Conservation (phyloP, 2,888 invertebrate genomes). For the Netelia melanura region DNA sequence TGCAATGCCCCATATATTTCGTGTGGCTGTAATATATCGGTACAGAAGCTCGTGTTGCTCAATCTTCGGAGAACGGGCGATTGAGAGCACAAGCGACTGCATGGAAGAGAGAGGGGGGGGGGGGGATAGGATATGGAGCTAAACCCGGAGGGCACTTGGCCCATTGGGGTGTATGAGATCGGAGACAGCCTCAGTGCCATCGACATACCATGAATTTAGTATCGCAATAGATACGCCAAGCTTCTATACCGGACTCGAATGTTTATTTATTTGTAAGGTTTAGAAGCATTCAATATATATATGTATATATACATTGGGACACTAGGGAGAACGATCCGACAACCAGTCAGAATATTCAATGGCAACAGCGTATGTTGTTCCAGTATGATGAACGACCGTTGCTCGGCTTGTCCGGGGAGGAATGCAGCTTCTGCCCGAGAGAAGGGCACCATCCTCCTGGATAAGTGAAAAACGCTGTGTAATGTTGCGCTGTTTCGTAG, state of each 20-base stretch:
- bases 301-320: conserved; percentile 4
- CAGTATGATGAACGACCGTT: neutral
- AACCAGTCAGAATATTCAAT: conserved; percentile 43
- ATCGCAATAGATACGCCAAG: conserved; percentile 55
- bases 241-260: conserved; percentile 32
- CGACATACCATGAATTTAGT: conserved; percentile 67
- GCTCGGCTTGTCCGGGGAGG: no score
- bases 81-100: neutral
- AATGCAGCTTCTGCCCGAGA: neutral
- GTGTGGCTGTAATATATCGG: no score
- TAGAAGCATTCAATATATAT: conserved; percentile 25
- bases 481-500: no score
- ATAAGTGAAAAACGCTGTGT: no score
- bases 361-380: conserved; percentile 9
- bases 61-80: no score
- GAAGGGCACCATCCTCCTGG: neutral
- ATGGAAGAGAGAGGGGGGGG: conserved; percentile 24
- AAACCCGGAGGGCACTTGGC: conserved; percentile 36
- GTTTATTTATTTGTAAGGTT: conserved; percentile 55
- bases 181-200: conserved; percentile 53
- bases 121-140: conserved; percentile 14
- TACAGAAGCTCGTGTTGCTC: no score
- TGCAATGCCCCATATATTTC: no score
- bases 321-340: neutral
- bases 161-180: conserved; percentile 15